Evolutionary conservation across 2,888 invertebrate genomes (phyloP), one percentile per base, ranked within the genome.

Genomic region (Oligia fasciuncula): DNA sequence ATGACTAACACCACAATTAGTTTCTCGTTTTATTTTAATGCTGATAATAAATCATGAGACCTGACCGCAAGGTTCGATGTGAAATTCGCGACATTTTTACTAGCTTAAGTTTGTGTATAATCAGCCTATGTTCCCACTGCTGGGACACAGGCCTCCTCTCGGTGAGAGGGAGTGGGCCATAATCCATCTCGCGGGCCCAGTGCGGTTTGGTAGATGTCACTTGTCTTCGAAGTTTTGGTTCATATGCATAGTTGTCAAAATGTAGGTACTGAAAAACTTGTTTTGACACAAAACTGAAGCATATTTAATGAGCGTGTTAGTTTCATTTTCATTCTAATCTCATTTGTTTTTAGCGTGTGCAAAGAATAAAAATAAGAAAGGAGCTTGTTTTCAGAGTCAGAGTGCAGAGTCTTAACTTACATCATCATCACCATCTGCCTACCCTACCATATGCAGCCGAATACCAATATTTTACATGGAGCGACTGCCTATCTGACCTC

Each of bases 1-100:
- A 86, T 86, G 85, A 85, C 79, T 85, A 86, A 85, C 43, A 29
- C 78, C 57, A 75, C 86, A 79, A 73, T 79, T 86, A 77, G 51
- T 73, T 83, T 60, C 19, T 43, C 49, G 40, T 73, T 76, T 79
- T 77, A 79, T 78, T 86, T 83, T 70, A 70, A 79, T 77, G 76
- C 70, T n/a, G 8, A 23, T 74, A 62, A 85, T 85, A 80, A 84
- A 86, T 85, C 84, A 87, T 76, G n/a, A 5, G 79, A 66, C n/a
- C 40, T 29, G 65, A 86, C 84, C 79, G 13, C 86, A 85, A 73
- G n/a, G 43, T 23, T 73, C 11, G 49, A 66, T 86, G 84, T 76
- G 84, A 86, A 85, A 85, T 84, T 75, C 51, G 54, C 35, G 62
- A 72, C 57, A 72, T 76, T 86, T 85, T 62, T 67, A 49, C 57